Base-by-base conservation (phyloP, 2,797 vertebrate species). In the Aeoliscus strigatus region DNA sequence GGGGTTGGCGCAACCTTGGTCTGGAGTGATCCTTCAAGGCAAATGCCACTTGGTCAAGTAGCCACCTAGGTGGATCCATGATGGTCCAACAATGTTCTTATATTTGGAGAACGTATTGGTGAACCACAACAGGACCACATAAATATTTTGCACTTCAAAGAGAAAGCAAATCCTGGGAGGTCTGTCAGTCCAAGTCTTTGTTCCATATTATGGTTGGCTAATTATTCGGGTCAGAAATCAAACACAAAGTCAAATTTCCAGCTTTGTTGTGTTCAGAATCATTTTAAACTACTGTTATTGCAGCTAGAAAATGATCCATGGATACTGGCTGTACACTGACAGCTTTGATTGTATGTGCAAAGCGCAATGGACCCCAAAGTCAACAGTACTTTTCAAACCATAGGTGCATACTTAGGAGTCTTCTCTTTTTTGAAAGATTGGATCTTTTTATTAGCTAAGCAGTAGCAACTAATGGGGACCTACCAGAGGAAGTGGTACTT, bases 401-500 rank as follows among this genome's bases (percentile, higher is more conserved):
- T 52, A 32, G 31, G 23, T 34, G 6, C 35, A 39, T 10, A 4
- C 47, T n/a, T n/a, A n/a, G 30, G 28, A 45, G 51, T 33, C 49
- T 67, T 71, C 16, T 48, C 39, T 16, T 54, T 29, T 46, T 50
- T 51, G 42, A 46, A 57, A 52, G 49, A 75, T 75, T 79, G 73
- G 55, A 66, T 75, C 34, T 73, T 85, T 88, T 86, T 84, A 83
- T 85, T 81, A 70, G 63, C 70, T 43, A 42, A 67, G 64, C 60
- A 66, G 73, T 61, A 70, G 72, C 60, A 37, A 70, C 74, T 86
- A 86, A 86, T 84, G 60, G 72, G 69, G 66, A 76, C 56, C 32
- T 51, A 40, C 39, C 40, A 73, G 51, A 81, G 77, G 81, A 86
- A 87, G 77, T 70, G 54, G 68, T 71, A 60, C 64, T 55, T 81